Base-by-base conservation (phyloP, 1,140 invertebrate genomes). In the Pissodes strobi region DNA sequence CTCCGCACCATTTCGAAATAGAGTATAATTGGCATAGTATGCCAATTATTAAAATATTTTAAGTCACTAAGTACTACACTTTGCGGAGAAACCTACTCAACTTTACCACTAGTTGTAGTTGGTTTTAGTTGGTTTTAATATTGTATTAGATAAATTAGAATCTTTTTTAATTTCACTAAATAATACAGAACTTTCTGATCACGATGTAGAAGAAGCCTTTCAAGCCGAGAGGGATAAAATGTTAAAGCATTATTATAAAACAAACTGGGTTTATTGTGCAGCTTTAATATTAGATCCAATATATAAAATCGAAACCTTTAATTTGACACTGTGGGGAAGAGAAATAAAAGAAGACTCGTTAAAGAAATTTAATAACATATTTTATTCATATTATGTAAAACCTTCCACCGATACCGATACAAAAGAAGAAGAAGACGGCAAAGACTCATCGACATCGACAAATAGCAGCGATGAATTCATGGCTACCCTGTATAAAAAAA, bases 221-320 rank as follows among this genome's bases (percentile, higher is more conserved):
- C 39, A 49, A 48, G 56, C 41, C 19, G 39, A 6, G 5, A 59
- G 39, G 23, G 38, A 59, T 59, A 59, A 59, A 49, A 59, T 59
- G n/a, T 10, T 59, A 5, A 49, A 59, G 15, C 39, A 48, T 27
- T 59, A 59, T 25, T 23, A 45, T 2, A 49, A 48, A 49, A 59
- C 41, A 6, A 59, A 59, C 21, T 59, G 56, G 56, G 30, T 46
- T 43, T 49, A 59, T 48, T 59, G 56, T 25, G 56, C 30, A 12
- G 39, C 30, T 15, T 48, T 59, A 23, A 37, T 59, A 6, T 49
- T 59, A 59, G 41, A 59, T 22, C 56, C 41, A 25, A 27, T 3
- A 4, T 19, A 59, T 30, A 59, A 59, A 59, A 18, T 59, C 15
- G 38, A 59, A 27, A 59, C 56, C 10, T 59, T 59, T 30, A 18